Evolutionary conservation across 2,888 invertebrate genomes (phyloP), one percentile per base, ranked within the genome.

Genomic region (Xanthorhoe designata): DNA sequence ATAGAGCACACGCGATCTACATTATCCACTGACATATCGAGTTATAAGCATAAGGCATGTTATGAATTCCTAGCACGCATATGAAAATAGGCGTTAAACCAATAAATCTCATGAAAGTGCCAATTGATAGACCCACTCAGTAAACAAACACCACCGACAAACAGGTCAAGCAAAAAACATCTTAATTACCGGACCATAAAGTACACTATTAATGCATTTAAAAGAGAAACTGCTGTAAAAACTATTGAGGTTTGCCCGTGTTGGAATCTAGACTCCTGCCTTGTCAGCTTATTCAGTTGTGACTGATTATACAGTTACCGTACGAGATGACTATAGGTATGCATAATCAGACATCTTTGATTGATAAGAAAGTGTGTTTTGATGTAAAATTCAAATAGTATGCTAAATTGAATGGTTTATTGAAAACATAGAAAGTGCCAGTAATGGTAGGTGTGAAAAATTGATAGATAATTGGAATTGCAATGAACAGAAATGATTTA

Each of bases 161-260:
- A 61, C 38, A 29, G 66, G 66, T 61, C 71, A 70, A 65, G 68
- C 70, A 75, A 78, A 79, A 75, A 73, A 35, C 65, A 56, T 72
- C 71, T 64, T 79, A 82, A 82, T 81, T 79, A 78, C 75, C 63
- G 42, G 67, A 69, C 69, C 75, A 76, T 81, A 83, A 79, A 77
- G 79, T 73, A 67, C 73, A 78, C 74, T 75, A 75, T 78, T 75
- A 72, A 76, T 68, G 77, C 61, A 75, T 74, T 74, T 85, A 84
- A 85, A 87, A 88, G 88, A 89, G 89, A 89, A 89, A 88, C 84
- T 81, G 66, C 66, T 68, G 80, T 78, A 89, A 89, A 89, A 89
- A 87, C 75, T 83, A 88, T 85, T 77, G 85, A 81, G 85, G 87
- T 80, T 82, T 78, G 70, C 80, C 82, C 78, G 81, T 79, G 80